Conservation (phyloP, 2,113 vertebrate genomes). For the Cygnus buccinator region DNA sequence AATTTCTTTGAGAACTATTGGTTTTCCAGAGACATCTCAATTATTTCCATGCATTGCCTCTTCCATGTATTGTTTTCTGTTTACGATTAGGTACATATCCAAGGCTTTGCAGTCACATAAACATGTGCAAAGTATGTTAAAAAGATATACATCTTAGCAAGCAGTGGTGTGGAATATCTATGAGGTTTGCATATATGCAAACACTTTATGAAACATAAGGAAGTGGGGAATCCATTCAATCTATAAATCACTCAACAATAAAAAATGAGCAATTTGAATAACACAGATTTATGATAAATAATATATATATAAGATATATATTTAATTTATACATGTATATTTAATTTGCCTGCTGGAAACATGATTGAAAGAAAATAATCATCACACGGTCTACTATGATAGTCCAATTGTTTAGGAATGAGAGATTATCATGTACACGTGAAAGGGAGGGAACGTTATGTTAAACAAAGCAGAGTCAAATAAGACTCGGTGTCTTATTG, state of each 20-base stretch:
- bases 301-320: neutral
- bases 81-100: neutral
- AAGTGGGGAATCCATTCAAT: neutral
- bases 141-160: neutral
- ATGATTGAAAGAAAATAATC: neutral
- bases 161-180: neutral
- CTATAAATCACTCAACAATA: too few relatives aligned
- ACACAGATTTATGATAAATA: neutral
- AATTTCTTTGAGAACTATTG: neutral
- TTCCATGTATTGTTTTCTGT: fast-evolving
- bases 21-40: neutral
- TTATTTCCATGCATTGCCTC: neutral
- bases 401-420: neutral
- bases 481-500: too few relatives aligned
- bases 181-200: neutral
- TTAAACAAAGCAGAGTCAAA: too few relatives aligned
- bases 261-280: neutral
- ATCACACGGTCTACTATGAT: neutral
- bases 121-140: neutral
- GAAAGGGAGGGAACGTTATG: neutral
- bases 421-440: neutral
- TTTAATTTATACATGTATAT: neutral
- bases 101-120: neutral
- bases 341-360: neutral
- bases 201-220: neutral